Conservation (phyloP, 30 jellyfish, hydroid and myxozoan genomes). For the Hydractinia echinata region DNA sequence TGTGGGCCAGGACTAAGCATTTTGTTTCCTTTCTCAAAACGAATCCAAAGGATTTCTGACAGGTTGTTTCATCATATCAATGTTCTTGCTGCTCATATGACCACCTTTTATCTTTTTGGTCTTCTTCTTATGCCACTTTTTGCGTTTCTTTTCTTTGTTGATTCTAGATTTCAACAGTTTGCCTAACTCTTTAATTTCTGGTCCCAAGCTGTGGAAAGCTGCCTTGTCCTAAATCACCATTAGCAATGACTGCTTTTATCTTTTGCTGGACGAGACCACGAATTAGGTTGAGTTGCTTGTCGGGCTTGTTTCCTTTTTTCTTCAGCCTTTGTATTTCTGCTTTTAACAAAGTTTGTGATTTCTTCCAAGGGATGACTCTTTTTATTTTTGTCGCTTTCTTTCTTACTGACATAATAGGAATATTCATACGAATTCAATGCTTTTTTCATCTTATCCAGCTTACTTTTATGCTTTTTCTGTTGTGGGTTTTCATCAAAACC, state of each 20-base stretch:
- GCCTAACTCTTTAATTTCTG: slow-evolving; percentile 33
- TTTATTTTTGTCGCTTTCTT: slow-evolving; percentile 2
- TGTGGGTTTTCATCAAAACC: slow-evolving; percentile 26
- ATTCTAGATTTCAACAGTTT: slow-evolving; percentile 39
- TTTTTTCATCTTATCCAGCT: background rate
- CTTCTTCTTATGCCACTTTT: slow-evolving; percentile 4
- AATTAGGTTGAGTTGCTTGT: slow-evolving; percentile 18
- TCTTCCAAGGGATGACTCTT: slow-evolving; percentile 75
- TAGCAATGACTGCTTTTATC: slow-evolving; percentile 56
- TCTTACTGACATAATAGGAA: background rate
- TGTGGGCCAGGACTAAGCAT: background rate
- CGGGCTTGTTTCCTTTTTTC: slow-evolving; percentile 24
- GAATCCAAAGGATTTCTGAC: slow-evolving; percentile 1
- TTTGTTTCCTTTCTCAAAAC: background rate
- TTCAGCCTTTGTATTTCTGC: slow-evolving; percentile 56
- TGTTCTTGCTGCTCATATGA: background rate
- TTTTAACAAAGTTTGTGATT: slow-evolving; percentile 69
- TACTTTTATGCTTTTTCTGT: background rate
- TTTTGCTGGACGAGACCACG: slow-evolving; percentile 38
- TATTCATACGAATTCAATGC: background rate
- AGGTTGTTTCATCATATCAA: slow-evolving; percentile 4
- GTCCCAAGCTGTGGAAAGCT: slow-evolving; percentile 38
- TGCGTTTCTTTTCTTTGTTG: slow-evolving; percentile 27
- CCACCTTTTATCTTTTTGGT: background rate
- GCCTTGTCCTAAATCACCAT: slow-evolving; percentile 79